phyloP scores from a whole-genome alignment of 2,113 vertebrate species.

The Sylvia atricapilla region DNA sequence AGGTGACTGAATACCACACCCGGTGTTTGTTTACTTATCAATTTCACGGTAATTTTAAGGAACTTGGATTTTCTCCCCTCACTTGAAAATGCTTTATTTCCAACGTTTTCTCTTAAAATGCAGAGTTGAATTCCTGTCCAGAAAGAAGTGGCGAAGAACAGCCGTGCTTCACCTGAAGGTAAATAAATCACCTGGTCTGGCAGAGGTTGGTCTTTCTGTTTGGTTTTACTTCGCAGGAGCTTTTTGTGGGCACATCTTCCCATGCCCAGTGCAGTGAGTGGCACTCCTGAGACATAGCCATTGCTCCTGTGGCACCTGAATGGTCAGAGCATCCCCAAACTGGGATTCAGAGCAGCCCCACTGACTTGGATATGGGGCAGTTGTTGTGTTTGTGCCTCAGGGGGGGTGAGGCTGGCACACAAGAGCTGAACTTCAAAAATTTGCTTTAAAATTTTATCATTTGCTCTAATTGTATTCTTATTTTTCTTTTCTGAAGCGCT shows the following conservation, averaged over 20 bases:
- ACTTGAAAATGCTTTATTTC: not conserved
- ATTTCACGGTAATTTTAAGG: not conserved
- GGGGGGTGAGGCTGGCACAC: not conserved
- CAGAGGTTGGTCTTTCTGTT: not conserved
- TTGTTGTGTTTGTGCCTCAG: not conserved
- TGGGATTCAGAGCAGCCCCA: not conserved
- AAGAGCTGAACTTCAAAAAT: not conserved
- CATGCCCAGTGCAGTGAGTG: not conserved
- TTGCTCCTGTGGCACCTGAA: rapidly evolving
- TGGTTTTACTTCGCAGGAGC: not conserved
- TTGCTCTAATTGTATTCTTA: not conserved
- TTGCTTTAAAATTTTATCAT: not conserved
- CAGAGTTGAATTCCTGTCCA: not conserved
- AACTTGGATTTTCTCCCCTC: not conserved
- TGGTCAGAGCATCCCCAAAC: not conserved
- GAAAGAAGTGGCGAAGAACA: not conserved
- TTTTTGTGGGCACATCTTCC: not conserved
- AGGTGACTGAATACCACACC: not conserved
- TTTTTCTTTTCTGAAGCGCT: not conserved
- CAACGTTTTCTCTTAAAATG: not conserved
- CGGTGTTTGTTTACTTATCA: not conserved
- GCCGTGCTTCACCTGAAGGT: not conserved
- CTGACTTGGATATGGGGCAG: not conserved
- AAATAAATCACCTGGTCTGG: not conserved
- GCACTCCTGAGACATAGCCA: not conserved